Base-by-base conservation (phyloP, 2,113 vertebrate genomes). In the Cyrtonyx montezumae region DNA sequence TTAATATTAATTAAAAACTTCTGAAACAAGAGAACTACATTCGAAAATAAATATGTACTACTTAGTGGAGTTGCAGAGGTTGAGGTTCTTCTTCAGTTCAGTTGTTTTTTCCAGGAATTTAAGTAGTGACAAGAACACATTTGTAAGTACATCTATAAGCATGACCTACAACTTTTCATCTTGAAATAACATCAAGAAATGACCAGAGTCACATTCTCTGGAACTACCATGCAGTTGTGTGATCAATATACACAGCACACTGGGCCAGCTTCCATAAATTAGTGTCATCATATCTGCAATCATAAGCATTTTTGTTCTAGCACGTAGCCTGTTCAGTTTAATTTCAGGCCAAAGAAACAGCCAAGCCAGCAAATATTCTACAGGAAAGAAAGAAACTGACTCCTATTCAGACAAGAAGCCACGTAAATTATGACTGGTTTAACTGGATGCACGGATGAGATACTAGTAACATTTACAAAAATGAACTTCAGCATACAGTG, bases 261-360 rank as follows among this genome's bases (percentile, higher is more conserved):
- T 86, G 85, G 69, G 88, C 59, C 22, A 7, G 10, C 26, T 93
- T 85, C 86, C 74, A 77, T 70, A 93, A 91, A 63, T 34, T 42
- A 79, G 13, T 59, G 17, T 68, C 63, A 93, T 73, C 65, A 28
- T 45, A 94, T 88, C 36, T 92, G 19, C 75, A 88, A 79, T 93
- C 85, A 84, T 28, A 91, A 48, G 17, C 77, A 81, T 43, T 63
- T 87, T 79, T 76, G 23, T 65, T 58, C 68, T 37, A 85, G 73
- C n/a, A n/a, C 13, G 49, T 34, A 68, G 17, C 15, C 73, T 88
- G 34, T 67, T 86, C 77, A 53, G 36, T 15, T 91, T 65, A 74
- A 68, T 43, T 59, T 77, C 78, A 91, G 43, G 23, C 53, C 62
- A 92, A 88, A 93, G 46, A 49, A 92, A 12, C 66, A 84, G 56